These are phyloP conservation scores for Campopleginae sp. DNA, from an alignment of 2,888 invertebrate species.

Conservation along the genomic window DNA sequence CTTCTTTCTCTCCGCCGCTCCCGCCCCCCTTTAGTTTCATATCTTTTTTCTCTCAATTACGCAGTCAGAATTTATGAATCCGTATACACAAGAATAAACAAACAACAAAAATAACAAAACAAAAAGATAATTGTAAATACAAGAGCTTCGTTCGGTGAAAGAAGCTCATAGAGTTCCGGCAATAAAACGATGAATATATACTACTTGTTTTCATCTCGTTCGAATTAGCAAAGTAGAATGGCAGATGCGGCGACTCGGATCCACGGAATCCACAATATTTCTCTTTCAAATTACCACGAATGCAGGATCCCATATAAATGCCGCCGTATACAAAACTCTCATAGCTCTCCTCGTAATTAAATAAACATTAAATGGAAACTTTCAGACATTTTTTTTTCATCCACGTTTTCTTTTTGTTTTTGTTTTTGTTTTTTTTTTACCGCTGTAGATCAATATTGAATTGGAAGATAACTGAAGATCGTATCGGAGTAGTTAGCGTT, in stretches of 20 bases:
- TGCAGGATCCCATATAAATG: background rate
- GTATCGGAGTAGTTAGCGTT: background rate
- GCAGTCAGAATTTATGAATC: constrained; percentile 18
- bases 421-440: background rate
- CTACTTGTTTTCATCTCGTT: constrained; percentile 27
- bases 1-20: constrained; percentile 16
- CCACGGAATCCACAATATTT: constrained; percentile 28
- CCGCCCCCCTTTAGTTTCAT: background rate
- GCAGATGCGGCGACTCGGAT: background rate
- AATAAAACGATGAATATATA: constrained; percentile 28
- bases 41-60: background rate
- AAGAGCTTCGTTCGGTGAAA: constrained; percentile 43
- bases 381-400: constrained; percentile 9
- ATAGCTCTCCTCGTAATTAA: constrained; percentile 16
- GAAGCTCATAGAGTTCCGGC: constrained; percentile 29
- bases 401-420: no score
- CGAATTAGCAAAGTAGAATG: constrained; percentile 34
- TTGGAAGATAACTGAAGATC: background rate
- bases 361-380: background rate
- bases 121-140: constrained; percentile 25
- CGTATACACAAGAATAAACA: background rate
- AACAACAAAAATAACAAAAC: constrained; percentile 26
- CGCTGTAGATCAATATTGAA: background rate
- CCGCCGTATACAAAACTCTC: background rate
- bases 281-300: constrained; percentile 20